A percentile compares a stretch with the other conserved stretches of the same genome.
phyloP scores from a whole-genome alignment of 2,797 vertebrate genomes.

The Pantherophis vulpinus region DNA sequence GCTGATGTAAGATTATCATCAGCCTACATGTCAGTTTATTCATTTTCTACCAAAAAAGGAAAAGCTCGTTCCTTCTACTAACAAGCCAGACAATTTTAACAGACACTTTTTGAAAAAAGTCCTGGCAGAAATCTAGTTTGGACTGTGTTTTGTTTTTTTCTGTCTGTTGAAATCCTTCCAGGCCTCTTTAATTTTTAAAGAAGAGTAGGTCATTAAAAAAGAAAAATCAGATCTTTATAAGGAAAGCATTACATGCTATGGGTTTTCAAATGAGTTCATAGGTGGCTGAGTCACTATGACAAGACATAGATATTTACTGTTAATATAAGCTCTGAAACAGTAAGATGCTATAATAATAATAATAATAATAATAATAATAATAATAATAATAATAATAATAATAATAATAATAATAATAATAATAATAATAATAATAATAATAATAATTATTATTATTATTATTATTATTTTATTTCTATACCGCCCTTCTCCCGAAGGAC shows the following conservation, averaged over 20 bases:
- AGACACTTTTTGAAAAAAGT: neutral
- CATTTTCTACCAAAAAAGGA: constrained; percentile 48
- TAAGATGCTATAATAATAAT: too few relatives aligned
- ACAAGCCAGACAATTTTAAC: constrained; percentile 11
- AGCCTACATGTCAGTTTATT: constrained; percentile 25
- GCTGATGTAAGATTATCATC: constrained; percentile 34
- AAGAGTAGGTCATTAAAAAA: neutral
- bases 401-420: too few relatives aligned
- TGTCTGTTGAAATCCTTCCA: constrained; percentile 10
- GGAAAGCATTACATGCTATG: neutral
- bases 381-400: too few relatives aligned
- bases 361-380: too few relatives aligned
- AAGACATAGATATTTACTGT: neutral
- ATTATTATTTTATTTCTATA: too few relatives aligned
- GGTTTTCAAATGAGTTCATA: neutral
- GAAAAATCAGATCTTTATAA: neutral
- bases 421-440: too few relatives aligned
- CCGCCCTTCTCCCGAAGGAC: too few relatives aligned
- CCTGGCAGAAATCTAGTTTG: neutral
- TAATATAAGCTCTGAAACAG: neutral
- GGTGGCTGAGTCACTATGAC: neutral
- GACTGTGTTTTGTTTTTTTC: constrained; percentile 5
- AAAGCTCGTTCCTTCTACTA: neutral
- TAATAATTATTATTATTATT: too few relatives aligned
- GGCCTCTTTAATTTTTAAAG: neutral